Conservation (phyloP, 2,888 invertebrate species). For the Parnassius glacialis region DNA sequence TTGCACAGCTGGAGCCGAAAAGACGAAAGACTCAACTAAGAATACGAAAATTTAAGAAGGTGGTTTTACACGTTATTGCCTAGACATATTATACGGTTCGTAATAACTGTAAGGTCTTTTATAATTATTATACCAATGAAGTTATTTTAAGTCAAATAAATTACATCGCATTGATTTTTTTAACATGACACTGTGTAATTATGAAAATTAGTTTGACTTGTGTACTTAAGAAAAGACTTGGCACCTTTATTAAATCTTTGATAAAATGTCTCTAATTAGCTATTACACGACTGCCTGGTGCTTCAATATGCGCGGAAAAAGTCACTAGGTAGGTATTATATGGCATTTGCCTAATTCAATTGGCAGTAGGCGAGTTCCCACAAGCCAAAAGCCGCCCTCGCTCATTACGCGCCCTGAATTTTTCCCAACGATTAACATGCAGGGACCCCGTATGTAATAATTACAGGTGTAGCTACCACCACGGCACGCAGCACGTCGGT, state of each 20-base stretch:
- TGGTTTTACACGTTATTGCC: too few relatives aligned
- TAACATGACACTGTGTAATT: conserved; percentile 12
- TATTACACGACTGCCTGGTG: conserved; percentile 35
- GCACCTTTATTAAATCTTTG: conserved; percentile 15
- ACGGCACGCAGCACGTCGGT: conserved; percentile 17
- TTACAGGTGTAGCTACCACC: conserved; percentile 50
- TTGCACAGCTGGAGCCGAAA: too few relatives aligned
- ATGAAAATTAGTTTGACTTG: conserved; percentile 8
- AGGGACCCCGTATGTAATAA: conserved; percentile 47
- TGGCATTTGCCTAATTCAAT: conserved; percentile 77
- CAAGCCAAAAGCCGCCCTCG: conserved; percentile 72
- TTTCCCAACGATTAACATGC: conserved; percentile 73
- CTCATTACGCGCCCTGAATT: conserved; percentile 56
- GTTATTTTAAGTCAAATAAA: conserved; percentile 17
- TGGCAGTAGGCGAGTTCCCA: conserved; percentile 77
- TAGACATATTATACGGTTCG: too few relatives aligned
- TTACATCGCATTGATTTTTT: conserved; percentile 9
- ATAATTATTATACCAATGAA: conserved; percentile 8
- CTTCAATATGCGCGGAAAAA: conserved; percentile 53
- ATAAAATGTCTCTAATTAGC: conserved; percentile 26
- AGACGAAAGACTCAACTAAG: too few relatives aligned
- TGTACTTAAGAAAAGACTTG: not conserved
- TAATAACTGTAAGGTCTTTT: too few relatives aligned
- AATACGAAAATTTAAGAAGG: too few relatives aligned
- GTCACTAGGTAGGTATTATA: conserved; percentile 59